Conservation (phyloP, 2,888 invertebrate genomes). For the Scaptomyza flava region DNA sequence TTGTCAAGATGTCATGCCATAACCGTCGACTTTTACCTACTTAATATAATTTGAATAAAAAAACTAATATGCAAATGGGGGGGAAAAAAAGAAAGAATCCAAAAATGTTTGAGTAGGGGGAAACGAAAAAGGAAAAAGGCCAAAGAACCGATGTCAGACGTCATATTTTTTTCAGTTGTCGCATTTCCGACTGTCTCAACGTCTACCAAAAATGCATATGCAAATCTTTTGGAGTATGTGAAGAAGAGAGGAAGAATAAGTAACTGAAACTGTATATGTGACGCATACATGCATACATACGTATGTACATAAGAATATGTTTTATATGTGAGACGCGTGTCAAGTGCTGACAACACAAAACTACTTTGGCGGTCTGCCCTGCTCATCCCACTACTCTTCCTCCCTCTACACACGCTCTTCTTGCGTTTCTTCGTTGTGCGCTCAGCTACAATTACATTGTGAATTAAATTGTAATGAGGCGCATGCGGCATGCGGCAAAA, state of each 20-base stretch:
- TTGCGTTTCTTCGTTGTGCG: conserved; percentile 10
- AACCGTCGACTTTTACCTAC: conserved; percentile 56
- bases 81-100: not conserved
- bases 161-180: conserved; percentile 65
- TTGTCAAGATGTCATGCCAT: conserved; percentile 48
- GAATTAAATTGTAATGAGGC: conserved; percentile 82
- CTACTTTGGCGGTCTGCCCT: conserved; percentile 30
- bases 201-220: conserved; percentile 71
- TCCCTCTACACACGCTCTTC: not conserved
- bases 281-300: conserved; percentile 3
- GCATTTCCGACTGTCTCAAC: conserved; percentile 65
- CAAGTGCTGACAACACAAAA: conserved; percentile 69
- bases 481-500: conserved; percentile 59
- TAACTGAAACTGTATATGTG: too few species aligned
- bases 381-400: not conserved
- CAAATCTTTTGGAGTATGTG: conserved; percentile 33
- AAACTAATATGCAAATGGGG: conserved; percentile 59
- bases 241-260: not conserved
- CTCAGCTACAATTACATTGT: conserved; percentile 76
- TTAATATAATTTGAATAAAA: conserved; percentile 72
- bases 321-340: conserved; percentile 76
- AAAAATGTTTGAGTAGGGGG: conserved; percentile 11
- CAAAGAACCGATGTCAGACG: conserved; percentile 50
- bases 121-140: conserved; percentile 26
- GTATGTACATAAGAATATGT: too few species aligned